phyloP scores from a whole-genome alignment of 2,888 invertebrate species.

The Willowsia nigromaculata region DNA sequence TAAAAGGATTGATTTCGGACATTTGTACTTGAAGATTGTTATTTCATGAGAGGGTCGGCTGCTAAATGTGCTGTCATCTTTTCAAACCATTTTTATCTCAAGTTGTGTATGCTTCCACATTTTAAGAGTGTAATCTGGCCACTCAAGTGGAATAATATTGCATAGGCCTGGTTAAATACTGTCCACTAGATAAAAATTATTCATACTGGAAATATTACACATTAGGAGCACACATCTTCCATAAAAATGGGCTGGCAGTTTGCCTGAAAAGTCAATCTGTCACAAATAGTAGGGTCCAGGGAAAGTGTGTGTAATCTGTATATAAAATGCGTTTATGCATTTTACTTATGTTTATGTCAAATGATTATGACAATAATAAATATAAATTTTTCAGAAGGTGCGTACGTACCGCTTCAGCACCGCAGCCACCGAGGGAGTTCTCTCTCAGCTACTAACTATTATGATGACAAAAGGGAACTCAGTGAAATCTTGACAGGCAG shows the following conservation, averaged over 20 bases:
- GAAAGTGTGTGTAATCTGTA: background rate
- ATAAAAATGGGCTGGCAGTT: background rate
- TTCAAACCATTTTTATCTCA: slow-evolving; percentile 20
- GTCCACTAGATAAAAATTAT: background rate
- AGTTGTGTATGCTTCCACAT: no score
- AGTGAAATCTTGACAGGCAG: slow-evolving; percentile 47
- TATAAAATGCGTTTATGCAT: background rate
- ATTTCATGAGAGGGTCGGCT: slow-evolving; percentile 32
- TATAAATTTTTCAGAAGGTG: background rate
- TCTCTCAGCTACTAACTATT: background rate
- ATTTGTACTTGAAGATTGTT: slow-evolving; percentile 67
- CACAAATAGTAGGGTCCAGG: background rate
- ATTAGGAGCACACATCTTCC: background rate
- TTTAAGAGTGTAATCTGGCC: background rate
- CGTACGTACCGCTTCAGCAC: background rate
- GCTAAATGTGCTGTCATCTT: slow-evolving; percentile 32
- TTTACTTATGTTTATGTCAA: background rate
- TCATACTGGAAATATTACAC: background rate
- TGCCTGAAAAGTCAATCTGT: background rate
- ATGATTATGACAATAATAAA: slow-evolving; percentile 8
- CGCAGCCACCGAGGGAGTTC: slow-evolving; percentile 15
- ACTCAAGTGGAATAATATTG: background rate
- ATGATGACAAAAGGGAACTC: slow-evolving; percentile 31
- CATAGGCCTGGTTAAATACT: background rate
- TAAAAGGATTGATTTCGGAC: slow-evolving; percentile 67